phyloP scores from a whole-genome alignment of 2,113 vertebrate genomes.

The Galemys pyrenaicus region DNA sequence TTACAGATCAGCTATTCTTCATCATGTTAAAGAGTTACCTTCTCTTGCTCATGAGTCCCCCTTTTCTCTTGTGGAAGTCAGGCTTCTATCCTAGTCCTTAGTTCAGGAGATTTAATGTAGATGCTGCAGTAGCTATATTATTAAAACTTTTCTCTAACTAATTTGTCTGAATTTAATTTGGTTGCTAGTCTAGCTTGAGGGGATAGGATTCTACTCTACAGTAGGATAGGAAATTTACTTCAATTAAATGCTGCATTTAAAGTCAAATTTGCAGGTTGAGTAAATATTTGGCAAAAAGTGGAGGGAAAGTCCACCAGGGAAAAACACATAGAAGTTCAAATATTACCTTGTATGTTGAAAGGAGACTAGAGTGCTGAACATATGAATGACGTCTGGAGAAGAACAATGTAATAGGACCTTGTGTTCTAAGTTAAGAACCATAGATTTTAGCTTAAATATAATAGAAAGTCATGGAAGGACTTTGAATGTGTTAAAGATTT shows the following conservation, averaged over 20 bases:
- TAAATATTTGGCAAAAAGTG: background rate
- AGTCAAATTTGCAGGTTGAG: background rate
- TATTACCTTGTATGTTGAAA: background rate
- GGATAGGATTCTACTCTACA: background rate
- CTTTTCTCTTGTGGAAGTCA: background rate
- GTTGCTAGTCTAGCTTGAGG: background rate
- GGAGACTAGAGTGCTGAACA: background rate
- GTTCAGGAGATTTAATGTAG: background rate
- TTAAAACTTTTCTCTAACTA: background rate
- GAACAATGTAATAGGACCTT: background rate
- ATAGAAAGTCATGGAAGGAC: background rate
- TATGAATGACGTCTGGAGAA: rapidly evolving
- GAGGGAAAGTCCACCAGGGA: rapidly evolving
- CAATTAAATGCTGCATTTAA: background rate
- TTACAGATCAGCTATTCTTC: background rate
- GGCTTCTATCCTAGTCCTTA: background rate
- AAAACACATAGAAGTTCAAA: background rate
- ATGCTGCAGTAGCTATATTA: background rate
- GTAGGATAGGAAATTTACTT: background rate
- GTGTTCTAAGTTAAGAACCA: background rate
- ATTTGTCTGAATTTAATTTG: background rate
- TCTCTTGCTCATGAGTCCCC: no score
- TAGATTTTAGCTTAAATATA: background rate
- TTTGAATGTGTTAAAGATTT: background rate
- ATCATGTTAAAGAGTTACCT: background rate